A percentile compares a stretch with the other conserved stretches of the same genome.
phyloP scores from a whole-genome alignment of 2,888 invertebrate genomes.

The Vesta saturnalis region DNA sequence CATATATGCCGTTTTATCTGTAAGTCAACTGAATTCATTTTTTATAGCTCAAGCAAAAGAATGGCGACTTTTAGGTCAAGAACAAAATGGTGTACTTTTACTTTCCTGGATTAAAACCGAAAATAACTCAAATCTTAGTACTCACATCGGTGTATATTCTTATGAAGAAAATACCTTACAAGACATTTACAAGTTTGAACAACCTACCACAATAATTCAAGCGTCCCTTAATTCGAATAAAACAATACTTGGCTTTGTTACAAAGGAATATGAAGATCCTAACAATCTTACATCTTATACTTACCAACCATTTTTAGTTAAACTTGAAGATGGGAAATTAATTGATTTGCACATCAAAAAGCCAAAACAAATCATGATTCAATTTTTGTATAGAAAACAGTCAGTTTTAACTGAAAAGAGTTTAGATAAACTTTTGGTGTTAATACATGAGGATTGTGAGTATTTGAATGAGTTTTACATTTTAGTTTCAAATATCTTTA shows the following conservation, averaged over 20 bases:
- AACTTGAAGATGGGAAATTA: slow-evolving; percentile 58
- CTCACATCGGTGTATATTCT: slow-evolving; percentile 70
- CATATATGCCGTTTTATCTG: too few relatives aligned
- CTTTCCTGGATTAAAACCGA: slow-evolving; percentile 70
- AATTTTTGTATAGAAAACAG: slow-evolving; percentile 76
- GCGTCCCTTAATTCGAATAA: slow-evolving; percentile 78
- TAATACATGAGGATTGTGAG: slow-evolving; percentile 84
- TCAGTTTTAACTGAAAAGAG: slow-evolving; percentile 56
- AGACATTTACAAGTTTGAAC: slow-evolving; percentile 71
- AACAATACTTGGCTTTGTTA: slow-evolving; percentile 74
- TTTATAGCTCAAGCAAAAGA: slow-evolving; percentile 73
- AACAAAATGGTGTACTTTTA: slow-evolving; percentile 78
- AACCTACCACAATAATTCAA: slow-evolving; percentile 77
- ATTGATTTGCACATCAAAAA: slow-evolving; percentile 66
- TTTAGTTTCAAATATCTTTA: slow-evolving; percentile 6
- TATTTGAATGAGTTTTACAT: slow-evolving; percentile 32
- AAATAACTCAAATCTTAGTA: slow-evolving; percentile 46
- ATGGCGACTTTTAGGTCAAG: slow-evolving; percentile 85
- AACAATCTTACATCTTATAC: slow-evolving; percentile 49
- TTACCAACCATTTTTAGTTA: slow-evolving; percentile 74
- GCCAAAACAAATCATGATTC: slow-evolving; percentile 79
- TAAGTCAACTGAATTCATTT: slow-evolving; percentile 38
- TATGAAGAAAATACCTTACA: slow-evolving; percentile 69
- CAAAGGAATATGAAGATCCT: slow-evolving; percentile 64
- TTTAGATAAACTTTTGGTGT: slow-evolving; percentile 74